phyloP scores from a whole-genome alignment of 2,113 vertebrate species.

The Speoplatyrhinus poulsoni region DNA sequence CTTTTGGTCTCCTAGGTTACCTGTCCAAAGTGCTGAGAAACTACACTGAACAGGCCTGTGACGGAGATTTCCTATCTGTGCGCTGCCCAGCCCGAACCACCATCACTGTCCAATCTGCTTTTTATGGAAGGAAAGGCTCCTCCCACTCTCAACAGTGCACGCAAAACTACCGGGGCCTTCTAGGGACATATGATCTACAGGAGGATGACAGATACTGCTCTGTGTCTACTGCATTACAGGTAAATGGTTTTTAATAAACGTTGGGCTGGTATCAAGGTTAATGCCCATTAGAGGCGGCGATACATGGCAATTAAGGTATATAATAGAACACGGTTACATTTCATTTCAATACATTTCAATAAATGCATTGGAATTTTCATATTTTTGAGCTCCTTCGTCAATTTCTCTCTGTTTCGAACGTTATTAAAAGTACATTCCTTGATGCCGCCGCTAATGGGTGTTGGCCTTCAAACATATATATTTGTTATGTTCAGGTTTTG shows the following conservation, averaged over 20 bases:
- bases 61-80: conserved; percentile 84
- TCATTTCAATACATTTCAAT: no score
- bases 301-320: no score
- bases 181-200: conserved; percentile 61
- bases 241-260: conserved; percentile 35
- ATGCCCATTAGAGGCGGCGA: no score
- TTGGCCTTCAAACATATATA: no score
- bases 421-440: no score
- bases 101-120: conserved; percentile 88
- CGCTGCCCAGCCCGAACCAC: conserved; percentile 88
- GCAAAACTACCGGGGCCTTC: conserved; percentile 71
- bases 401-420: no score
- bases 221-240: conserved; percentile 86
- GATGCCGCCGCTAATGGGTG: no score
- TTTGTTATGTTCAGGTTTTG: background rate
- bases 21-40: conserved; percentile 85
- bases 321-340: no score
- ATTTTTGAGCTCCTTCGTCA: background rate
- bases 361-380: background rate
- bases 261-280: no score
- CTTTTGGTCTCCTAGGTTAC: conserved; percentile 74
- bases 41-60: conserved; percentile 86
- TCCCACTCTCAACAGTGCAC: conserved; percentile 80
- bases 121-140: conserved; percentile 82
- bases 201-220: conserved; percentile 83